A percentile compares a stretch with the other conserved stretches of the same genome.
phyloP scores from a whole-genome alignment of 2,888 invertebrate species.

The Agrochola lychnidis region DNA sequence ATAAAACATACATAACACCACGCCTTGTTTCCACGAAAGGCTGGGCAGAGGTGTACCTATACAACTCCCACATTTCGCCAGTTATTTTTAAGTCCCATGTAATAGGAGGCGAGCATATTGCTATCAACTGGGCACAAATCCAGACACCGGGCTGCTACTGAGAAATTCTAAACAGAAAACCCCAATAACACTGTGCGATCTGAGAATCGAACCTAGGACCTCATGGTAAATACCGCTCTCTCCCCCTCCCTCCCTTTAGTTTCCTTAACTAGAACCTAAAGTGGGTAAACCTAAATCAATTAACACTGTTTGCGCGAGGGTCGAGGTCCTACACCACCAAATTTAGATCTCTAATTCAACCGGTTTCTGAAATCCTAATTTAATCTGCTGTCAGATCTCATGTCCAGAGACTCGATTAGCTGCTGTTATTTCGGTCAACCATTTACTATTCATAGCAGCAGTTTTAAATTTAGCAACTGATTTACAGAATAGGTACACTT shows the following conservation, averaged over 20 bases:
- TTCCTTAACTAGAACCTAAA: neutral
- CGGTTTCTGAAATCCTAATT: conserved; percentile 8
- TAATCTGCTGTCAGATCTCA: conserved; percentile 14
- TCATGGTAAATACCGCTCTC: too few relatives aligned
- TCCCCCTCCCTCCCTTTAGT: too few relatives aligned
- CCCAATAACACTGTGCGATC: too few relatives aligned
- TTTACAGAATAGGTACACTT: neutral
- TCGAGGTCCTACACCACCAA: neutral
- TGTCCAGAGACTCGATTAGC: conserved; percentile 6
- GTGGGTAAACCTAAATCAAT: neutral
- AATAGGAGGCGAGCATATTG: too few relatives aligned
- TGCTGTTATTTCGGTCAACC: neutral
- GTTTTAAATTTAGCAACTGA: neutral
- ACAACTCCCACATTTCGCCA: too few relatives aligned
- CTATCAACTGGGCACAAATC: too few relatives aligned
- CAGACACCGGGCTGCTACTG: too few relatives aligned
- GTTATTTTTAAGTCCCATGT: too few relatives aligned
- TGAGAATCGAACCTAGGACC: too few relatives aligned
- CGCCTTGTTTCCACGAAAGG: too few relatives aligned
- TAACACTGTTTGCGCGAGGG: neutral
- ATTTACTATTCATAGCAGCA: neutral
- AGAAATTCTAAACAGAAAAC: too few relatives aligned
- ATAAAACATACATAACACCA: neutral
- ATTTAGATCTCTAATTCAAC: conserved; percentile 11
- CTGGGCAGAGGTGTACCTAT: too few relatives aligned